Evolutionary conservation across 2,888 invertebrate species (phyloP).

Genomic region (Aphidoletes aphidimyza): DNA sequence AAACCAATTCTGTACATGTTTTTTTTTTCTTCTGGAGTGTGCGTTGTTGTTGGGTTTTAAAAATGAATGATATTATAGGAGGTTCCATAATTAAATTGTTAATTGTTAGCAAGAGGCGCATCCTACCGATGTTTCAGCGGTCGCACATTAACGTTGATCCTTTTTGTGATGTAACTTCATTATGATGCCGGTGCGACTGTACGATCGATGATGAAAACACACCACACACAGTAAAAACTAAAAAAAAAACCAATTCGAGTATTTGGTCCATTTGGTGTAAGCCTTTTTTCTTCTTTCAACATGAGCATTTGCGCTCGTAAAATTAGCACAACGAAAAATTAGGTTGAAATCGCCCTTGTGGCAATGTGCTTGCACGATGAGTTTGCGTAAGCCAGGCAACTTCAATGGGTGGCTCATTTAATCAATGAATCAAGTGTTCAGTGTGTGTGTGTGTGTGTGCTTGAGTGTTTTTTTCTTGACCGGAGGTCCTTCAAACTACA

Average conservation of each 20-base stretch:
- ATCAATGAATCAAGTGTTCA: not conserved
- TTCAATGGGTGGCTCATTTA: not conserved
- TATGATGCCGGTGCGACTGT: not conserved
- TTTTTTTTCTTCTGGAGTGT: not conserved
- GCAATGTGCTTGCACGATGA: not conserved
- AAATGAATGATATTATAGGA: constrained; percentile 43
- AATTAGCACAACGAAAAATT: constrained; percentile 37
- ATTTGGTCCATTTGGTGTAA: too few relatives aligned
- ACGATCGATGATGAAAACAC: not conserved
- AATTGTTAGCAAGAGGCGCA: not conserved
- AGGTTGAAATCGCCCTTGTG: constrained; percentile 14
- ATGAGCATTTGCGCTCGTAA: not conserved
- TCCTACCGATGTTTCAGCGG: not conserved
- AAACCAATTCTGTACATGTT: not conserved
- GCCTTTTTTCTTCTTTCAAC: not conserved
- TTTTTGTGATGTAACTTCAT: too few relatives aligned
- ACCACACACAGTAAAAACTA: too few relatives aligned
- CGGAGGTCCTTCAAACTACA: not conserved
- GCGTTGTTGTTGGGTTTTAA: not conserved
- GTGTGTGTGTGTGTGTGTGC: too few relatives aligned
- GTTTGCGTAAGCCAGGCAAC: not conserved
- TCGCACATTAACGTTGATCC: constrained; percentile 35
- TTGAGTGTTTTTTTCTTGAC: not conserved
- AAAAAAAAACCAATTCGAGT: too few relatives aligned
- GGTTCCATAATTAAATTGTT: constrained; percentile 43